Conservation (phyloP, 1,140 invertebrate genomes). For the Heliconius congener region DNA sequence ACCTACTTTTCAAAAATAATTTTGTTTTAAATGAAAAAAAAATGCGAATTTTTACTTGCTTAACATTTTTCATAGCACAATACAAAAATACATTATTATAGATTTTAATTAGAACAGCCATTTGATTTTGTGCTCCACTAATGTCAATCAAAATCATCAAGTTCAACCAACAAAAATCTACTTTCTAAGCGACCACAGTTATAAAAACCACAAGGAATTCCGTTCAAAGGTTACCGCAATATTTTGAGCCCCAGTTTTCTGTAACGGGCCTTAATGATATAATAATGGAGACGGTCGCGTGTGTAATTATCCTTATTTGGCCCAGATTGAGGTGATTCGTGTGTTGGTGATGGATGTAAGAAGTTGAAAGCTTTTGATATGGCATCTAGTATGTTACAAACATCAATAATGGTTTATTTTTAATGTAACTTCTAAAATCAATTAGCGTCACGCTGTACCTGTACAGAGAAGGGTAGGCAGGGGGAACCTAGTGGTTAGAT, state of each 20-base stretch:
- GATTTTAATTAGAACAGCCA: neutral
- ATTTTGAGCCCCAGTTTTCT: constrained; percentile 55
- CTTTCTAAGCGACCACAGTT: neutral
- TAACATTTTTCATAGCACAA: neutral
- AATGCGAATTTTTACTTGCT: no score
- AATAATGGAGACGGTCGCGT: constrained; percentile 63
- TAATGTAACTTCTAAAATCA: neutral
- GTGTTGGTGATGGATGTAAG: neutral
- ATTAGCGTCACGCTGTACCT: no score
- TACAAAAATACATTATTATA: neutral
- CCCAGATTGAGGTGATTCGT: constrained; percentile 3
- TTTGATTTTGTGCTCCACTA: neutral
- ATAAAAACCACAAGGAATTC: constrained; percentile 25
- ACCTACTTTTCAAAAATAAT: no score
- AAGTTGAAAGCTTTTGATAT: constrained; percentile 20
- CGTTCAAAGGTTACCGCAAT: constrained; percentile 45
- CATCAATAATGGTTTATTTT: neutral
- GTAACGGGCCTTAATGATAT: constrained; percentile 70
- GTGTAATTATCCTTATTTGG: constrained; percentile 62
- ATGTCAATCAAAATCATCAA: constrained; percentile 5
- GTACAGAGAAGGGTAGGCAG: no score
- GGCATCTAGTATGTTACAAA: constrained; percentile 1
- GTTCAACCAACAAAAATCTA: neutral
- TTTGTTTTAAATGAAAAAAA: no score
- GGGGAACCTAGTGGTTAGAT: no score